These are phyloP conservation scores for Propithecus coquereli DNA, from an alignment of 2,113 vertebrate species.

Conservation along the genomic window DNA sequence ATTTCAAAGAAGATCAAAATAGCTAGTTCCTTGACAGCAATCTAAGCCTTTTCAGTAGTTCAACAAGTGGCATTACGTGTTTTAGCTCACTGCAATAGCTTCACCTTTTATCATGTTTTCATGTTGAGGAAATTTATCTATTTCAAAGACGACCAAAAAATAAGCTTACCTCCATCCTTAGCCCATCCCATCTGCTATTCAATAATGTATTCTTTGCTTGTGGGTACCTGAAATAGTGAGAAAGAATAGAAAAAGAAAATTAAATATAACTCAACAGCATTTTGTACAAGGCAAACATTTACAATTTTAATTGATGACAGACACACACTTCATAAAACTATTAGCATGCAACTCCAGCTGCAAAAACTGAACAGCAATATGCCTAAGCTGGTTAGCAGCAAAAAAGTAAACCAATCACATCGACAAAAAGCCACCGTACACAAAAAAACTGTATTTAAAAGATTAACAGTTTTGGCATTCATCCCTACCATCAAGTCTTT, in stretches of 20 bases:
- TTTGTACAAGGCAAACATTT: constrained; percentile 64
- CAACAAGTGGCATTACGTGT: neutral
- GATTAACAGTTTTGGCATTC: constrained; percentile 85
- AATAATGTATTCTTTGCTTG: constrained; percentile 70
- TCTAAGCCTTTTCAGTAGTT: neutral
- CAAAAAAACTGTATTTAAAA: constrained; percentile 86
- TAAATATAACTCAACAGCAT: constrained; percentile 72
- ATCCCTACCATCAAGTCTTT: constrained; percentile 86
- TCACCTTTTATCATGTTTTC: neutral
- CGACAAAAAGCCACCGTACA: constrained; percentile 90
- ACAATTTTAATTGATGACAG: constrained; percentile 70
- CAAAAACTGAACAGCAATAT: constrained; percentile 80
- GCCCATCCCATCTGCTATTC: constrained; percentile 68
- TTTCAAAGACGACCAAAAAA: neutral
- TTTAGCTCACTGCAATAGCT: neutral
- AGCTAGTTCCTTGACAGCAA: neutral
- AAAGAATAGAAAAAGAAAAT: constrained; percentile 79
- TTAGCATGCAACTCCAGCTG: constrained; percentile 88
- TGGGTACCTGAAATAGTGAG: constrained; percentile 81
- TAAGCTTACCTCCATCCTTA: constrained; percentile 79
- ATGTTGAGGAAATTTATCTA: neutral
- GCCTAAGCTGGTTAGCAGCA: constrained; percentile 89
- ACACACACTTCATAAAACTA: constrained; percentile 78
- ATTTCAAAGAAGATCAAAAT: constrained; percentile 37
- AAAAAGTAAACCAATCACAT: constrained; percentile 99